Conservation (phyloP, 2,113 vertebrate species). For the Empidonax alnorum region DNA sequence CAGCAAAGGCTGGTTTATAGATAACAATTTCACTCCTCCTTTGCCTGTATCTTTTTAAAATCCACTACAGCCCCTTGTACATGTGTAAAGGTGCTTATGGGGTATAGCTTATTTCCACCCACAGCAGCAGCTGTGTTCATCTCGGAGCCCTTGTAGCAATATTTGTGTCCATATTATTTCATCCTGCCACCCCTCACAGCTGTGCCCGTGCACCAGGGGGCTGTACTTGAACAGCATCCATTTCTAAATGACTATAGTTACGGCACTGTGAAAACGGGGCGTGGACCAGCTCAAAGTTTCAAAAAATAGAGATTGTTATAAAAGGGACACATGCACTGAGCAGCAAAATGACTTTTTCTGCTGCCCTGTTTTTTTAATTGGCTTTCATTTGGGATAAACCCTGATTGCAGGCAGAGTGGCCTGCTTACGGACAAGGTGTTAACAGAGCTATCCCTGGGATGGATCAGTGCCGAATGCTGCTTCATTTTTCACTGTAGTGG, state of each 20-base stretch:
- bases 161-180: conserved; percentile 53
- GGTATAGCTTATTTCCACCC: conserved; percentile 38
- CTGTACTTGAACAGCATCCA: conserved; percentile 61
- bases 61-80: background rate
- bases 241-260: conserved; percentile 54
- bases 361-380: background rate
- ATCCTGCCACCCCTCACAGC: conserved; percentile 60
- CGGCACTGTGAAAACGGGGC: background rate
- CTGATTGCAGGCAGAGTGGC: background rate
- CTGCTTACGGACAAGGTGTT: background rate
- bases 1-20: background rate
- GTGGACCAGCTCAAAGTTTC: conserved; percentile 52
- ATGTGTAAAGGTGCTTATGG: conserved; percentile 49
- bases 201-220: conserved; percentile 62
- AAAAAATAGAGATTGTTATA: conserved; percentile 12
- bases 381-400: background rate
- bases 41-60: conserved; percentile 48
- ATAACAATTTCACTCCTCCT: conserved; percentile 16
- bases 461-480: background rate
- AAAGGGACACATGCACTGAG: background rate
- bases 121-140: conserved; percentile 48
- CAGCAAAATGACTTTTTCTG: background rate
- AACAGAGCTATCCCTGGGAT: conserved; percentile 9
- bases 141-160: conserved; percentile 34
- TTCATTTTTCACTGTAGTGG: background rate